A percentile compares a stretch with the other conserved stretches of the same genome.
phyloP scores from a whole-genome alignment of 2,113 vertebrate genomes.

The Fregetta grallaria region DNA sequence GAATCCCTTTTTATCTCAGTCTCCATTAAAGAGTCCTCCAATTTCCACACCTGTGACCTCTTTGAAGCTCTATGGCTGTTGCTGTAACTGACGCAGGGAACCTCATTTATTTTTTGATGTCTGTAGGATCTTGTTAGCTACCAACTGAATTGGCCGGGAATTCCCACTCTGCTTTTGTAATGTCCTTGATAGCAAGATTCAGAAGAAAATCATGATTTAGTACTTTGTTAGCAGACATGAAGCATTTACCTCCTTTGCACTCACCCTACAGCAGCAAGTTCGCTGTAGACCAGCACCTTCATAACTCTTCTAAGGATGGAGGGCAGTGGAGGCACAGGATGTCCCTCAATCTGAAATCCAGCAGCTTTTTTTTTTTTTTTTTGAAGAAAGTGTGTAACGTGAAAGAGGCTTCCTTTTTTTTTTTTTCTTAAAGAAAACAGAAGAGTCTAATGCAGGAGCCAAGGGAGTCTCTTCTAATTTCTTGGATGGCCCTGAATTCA shows the following conservation, averaged over 20 bases:
- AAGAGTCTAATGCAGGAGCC: not conserved
- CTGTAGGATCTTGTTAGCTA: conserved; percentile 21
- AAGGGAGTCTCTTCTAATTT: conserved; percentile 44
- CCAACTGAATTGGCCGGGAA: conserved; percentile 35
- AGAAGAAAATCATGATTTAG: not conserved
- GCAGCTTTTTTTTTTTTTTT: not conserved
- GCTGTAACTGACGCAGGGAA: conserved; percentile 10
- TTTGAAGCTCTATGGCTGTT: conserved; percentile 43
- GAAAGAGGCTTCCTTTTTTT: not conserved
- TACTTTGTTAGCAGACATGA: not conserved
- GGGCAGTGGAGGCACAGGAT: not conserved
- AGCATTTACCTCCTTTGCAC: not conserved
- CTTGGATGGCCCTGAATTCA: conserved; percentile 33
- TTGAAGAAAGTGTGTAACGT: rapidly evolving
- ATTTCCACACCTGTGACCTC: conserved; percentile 60
- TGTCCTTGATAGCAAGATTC: not conserved
- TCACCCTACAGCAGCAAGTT: not conserved
- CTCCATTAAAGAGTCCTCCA: conserved; percentile 42
- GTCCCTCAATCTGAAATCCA: not conserved
- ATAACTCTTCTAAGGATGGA: not conserved
- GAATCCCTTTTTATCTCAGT: conserved; percentile 38
- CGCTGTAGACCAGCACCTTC: not conserved
- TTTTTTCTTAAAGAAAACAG: not conserved
- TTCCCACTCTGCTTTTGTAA: conserved; percentile 28
- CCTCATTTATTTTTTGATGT: conserved; percentile 14